These are phyloP conservation scores for Hapalemur alaotrensis DNA, from an alignment of 2,797 vertebrate genomes.

Conservation along the genomic window DNA sequence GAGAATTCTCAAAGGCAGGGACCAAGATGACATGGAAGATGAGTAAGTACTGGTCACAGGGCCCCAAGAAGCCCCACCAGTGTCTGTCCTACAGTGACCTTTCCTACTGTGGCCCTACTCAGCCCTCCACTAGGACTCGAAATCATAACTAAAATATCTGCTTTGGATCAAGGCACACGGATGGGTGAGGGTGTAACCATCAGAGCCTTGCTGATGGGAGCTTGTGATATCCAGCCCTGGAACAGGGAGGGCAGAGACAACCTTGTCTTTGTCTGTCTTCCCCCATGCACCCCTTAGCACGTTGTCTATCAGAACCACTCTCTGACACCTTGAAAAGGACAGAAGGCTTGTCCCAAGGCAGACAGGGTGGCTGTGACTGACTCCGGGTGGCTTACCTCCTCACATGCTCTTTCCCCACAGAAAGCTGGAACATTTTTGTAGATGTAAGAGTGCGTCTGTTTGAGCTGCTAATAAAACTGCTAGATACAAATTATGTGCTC, in stretches of 20 bases:
- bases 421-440: not conserved
- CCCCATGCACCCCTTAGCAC: fast-evolving
- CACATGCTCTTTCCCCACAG: not conserved
- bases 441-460: not conserved
- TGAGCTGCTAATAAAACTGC: not conserved
- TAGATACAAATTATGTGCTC: not conserved
- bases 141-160: not conserved
- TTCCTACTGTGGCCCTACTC: not conserved
- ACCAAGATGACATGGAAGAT: not conserved
- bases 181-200: fast-evolving
- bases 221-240: not conserved
- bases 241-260: not conserved
- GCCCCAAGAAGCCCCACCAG: not conserved
- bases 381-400: not conserved
- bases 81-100: not conserved
- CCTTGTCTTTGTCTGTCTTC: not conserved
- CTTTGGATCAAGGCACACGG: not conserved
- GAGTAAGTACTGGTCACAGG: too few relatives aligned
- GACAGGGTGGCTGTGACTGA: not conserved
- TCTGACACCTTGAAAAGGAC: not conserved
- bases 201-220: not conserved
- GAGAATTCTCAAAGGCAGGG: not conserved
- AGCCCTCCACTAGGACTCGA: not conserved
- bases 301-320: not conserved
- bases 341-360: not conserved